Evolutionary conservation across 2,888 invertebrate species (phyloP).

Genomic region (Cataglyphis cursor): DNA sequence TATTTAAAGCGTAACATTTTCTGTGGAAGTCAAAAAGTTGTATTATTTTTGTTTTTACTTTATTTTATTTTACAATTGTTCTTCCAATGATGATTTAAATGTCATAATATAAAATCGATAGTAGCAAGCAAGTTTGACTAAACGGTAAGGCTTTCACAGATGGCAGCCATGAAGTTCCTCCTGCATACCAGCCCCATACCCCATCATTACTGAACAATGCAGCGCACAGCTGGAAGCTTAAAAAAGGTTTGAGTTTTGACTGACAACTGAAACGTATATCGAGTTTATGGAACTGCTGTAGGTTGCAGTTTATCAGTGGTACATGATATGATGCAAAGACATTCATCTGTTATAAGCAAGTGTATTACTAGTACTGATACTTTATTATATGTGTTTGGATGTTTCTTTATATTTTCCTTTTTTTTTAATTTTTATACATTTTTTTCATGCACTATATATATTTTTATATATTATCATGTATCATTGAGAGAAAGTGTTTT

Average conservation of each 20-base stretch:
- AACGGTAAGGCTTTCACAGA: conserved; percentile 85
- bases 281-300: conserved; percentile 64
- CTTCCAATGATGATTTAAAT: conserved; percentile 25
- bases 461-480: neutral
- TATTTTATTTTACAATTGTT: conserved; percentile 1
- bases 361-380: neutral
- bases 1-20: conserved; percentile 7
- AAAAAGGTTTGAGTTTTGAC: conserved; percentile 85
- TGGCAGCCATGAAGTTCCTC: conserved; percentile 85
- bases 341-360: conserved; percentile 19
- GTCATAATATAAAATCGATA: conserved; percentile 61
- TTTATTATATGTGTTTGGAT: conserved; percentile 31
- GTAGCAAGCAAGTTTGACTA: conserved; percentile 81
- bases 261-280: conserved; percentile 68
- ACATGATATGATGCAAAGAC: conserved; percentile 33
- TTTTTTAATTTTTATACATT: conserved; percentile 10
- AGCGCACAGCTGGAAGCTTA: conserved; percentile 82
- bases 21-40: neutral
- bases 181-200: conserved; percentile 85
- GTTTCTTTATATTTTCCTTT: neutral
- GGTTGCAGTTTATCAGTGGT: conserved; percentile 63
- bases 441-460: neutral
- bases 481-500: conserved; percentile 3
- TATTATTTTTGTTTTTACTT: conserved; percentile 5
- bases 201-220: conserved; percentile 85